Conservation (phyloP, 1,140 invertebrate species). For the Halesus radiatus region DNA sequence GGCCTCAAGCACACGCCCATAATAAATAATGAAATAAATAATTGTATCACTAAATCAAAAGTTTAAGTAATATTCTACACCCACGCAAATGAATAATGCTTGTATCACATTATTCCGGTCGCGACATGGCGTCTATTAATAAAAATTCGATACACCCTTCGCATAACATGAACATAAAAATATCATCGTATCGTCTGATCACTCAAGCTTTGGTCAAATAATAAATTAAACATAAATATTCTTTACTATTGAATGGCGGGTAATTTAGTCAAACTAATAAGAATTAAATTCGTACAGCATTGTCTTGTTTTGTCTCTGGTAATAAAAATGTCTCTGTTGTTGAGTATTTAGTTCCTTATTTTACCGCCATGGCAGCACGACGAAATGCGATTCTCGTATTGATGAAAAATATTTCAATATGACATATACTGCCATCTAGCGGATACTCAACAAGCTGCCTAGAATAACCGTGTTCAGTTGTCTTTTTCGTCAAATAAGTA, state of each 20-base stretch:
- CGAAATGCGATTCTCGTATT: no score
- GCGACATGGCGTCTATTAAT: constrained; percentile 8
- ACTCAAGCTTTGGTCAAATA: constrained; percentile 30
- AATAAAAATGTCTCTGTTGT: neutral
- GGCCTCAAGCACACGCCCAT: constrained; percentile 8
- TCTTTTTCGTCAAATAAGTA: no score
- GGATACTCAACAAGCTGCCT: no score
- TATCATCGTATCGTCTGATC: constrained; percentile 25
- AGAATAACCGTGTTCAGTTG: no score
- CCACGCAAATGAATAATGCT: constrained; percentile 30
- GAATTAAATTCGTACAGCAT: neutral
- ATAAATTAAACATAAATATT: constrained; percentile 40
- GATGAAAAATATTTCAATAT: no score
- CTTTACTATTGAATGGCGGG: constrained; percentile 40
- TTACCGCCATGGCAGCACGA: no score
- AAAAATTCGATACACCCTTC: constrained; percentile 16
- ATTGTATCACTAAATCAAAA: constrained; percentile 51
- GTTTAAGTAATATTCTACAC: constrained; percentile 22
- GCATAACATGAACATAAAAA: constrained; percentile 9
- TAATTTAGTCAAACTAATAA: constrained; percentile 33
- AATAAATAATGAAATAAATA: constrained; percentile 57
- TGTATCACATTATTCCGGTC: constrained; percentile 6
- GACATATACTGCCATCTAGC: no score
- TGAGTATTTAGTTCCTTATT: neutral
- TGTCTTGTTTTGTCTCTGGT: neutral